These are phyloP conservation scores for Athalia rosae DNA, from an alignment of 2,888 invertebrate genomes.

Conservation along the genomic window DNA sequence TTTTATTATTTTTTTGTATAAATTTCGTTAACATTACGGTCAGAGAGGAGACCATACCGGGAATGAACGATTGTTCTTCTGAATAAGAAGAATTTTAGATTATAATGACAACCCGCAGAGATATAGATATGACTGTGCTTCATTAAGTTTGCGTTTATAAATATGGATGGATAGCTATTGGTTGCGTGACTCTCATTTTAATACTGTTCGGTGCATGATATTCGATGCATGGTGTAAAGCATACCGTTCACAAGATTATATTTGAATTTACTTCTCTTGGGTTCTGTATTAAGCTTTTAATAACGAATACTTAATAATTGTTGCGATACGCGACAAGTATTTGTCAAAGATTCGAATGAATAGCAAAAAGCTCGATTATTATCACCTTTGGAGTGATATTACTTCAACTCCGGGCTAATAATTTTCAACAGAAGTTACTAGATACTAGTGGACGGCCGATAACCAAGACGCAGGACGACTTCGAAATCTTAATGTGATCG, in stretches of 20 bases:
- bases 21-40: slow-evolving; percentile 1
- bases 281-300: not conserved
- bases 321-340: not conserved
- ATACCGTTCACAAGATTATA: slow-evolving; percentile 1
- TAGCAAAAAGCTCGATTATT: not conserved
- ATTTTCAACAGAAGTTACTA: too few species aligned
- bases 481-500: too few species aligned
- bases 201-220: not conserved
- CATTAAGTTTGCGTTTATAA: slow-evolving; percentile 12
- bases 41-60: not conserved
- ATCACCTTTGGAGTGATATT: too few species aligned
- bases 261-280: not conserved
- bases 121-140: slow-evolving; percentile 21
- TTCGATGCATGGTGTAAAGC: not conserved
- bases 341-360: not conserved
- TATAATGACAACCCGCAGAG: not conserved
- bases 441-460: too few species aligned
- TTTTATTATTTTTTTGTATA: slow-evolving; percentile 19
- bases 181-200: not conserved
- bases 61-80: not conserved
- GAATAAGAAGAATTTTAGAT: not conserved
- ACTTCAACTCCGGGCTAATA: too few species aligned
- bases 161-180: not conserved
- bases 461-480: too few species aligned
- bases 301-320: not conserved